phyloP scores from a whole-genome alignment of 2,888 invertebrate species.

The Meiosimyza decipiens region DNA sequence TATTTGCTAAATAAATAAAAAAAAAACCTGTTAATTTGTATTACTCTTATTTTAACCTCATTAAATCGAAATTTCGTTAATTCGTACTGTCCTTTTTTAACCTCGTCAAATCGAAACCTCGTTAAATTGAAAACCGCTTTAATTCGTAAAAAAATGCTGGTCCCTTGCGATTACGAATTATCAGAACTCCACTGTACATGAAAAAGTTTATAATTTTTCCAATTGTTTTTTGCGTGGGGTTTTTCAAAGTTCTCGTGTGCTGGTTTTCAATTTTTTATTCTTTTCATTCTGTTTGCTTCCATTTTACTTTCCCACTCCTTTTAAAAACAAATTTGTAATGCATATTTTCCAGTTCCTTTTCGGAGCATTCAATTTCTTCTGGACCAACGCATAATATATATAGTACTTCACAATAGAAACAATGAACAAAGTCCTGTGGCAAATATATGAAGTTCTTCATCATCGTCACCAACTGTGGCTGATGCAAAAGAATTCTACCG shows the following conservation, averaged over 20 bases:
- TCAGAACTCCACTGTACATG: no score
- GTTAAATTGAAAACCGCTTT: no score
- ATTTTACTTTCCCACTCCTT: background rate
- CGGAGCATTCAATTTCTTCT: conserved; percentile 11
- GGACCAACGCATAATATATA: background rate
- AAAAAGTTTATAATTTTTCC: background rate
- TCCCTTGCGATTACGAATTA: no score
- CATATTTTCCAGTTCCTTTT: background rate
- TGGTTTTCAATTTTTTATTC: background rate
- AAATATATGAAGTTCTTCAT: background rate
- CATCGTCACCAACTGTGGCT: background rate
- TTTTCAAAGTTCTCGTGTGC: background rate
- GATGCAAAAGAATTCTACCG: background rate
- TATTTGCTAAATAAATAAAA: no score
- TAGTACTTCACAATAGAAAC: background rate
- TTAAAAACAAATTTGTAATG: background rate
- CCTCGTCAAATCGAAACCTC: no score
- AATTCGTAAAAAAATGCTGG: no score
- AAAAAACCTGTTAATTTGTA: no score
- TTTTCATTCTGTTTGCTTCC: background rate
- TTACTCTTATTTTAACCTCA: no score
- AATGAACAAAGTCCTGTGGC: background rate
- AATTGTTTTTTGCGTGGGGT: background rate
- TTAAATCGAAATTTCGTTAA: no score
- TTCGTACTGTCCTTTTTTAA: no score